Evolutionary conservation across 2,113 vertebrate species (phyloP).

Genomic region (Podocnemis expansa): DNA sequence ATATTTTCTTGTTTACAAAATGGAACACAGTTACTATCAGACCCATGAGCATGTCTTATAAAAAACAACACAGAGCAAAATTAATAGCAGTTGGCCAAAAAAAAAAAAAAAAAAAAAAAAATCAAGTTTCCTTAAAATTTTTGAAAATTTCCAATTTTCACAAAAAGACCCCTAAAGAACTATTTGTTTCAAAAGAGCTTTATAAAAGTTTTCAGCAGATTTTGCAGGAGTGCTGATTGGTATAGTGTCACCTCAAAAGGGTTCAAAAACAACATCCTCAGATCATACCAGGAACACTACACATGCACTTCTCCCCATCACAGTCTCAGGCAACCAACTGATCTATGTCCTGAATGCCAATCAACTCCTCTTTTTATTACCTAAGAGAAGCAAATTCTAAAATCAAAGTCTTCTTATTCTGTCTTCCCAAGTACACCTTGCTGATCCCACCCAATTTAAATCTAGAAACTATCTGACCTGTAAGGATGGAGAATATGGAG

Average conservation of each 20-base stretch:
- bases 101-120: no score
- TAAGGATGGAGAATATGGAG: background rate
- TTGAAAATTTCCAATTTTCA: background rate
- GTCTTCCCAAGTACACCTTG: background rate
- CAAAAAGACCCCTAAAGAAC: background rate
- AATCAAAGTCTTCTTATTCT: background rate
- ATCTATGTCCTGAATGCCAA: background rate
- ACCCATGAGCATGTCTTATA: background rate
- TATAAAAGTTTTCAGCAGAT: background rate
- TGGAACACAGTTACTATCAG: background rate
- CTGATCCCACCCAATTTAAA: background rate
- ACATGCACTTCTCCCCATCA: background rate
- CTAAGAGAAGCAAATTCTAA: accelerated
- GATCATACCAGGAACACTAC: background rate
- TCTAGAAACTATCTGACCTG: background rate
- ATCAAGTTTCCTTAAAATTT: background rate
- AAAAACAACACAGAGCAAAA: background rate
- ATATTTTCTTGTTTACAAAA: background rate
- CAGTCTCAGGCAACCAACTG: background rate
- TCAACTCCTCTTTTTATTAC: background rate
- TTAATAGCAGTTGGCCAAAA: background rate
- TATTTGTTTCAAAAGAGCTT: background rate
- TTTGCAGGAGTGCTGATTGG: background rate
- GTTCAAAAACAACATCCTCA: background rate
- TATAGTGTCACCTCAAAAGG: background rate